These are phyloP conservation scores for Chelonus formosanus DNA, from an alignment of 2,888 invertebrate species.

Conservation along the genomic window DNA sequence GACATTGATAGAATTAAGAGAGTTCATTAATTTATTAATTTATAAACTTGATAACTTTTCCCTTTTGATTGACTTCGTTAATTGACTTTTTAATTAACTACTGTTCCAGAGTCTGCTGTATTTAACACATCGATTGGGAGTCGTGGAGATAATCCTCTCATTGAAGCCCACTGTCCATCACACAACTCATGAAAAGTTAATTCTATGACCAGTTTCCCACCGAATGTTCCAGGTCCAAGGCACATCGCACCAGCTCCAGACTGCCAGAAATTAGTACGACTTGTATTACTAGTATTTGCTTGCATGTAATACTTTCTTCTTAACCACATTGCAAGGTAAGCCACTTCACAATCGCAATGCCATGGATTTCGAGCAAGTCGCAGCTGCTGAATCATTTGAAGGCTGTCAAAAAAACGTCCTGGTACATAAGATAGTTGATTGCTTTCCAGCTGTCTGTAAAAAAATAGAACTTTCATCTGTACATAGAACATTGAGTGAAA, in stretches of 20 bases:
- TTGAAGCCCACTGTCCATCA: conserved; percentile 81
- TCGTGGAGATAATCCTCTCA: conserved; percentile 75
- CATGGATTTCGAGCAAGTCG: conserved; percentile 81
- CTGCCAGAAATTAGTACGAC: conserved; percentile 52
- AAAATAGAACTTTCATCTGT: background rate
- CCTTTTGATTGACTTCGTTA: background rate
- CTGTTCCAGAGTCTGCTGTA: too few species aligned
- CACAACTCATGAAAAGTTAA: conserved; percentile 79
- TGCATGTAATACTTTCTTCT: conserved; percentile 47
- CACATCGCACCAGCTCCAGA: conserved; percentile 66
- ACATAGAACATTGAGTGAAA: too few species aligned
- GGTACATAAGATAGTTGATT: conserved; percentile 78
- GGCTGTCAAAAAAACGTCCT: conserved; percentile 72
- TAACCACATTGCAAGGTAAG: conserved; percentile 75
- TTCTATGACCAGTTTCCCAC: conserved; percentile 74
- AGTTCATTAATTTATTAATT: too few species aligned
- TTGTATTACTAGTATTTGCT: conserved; percentile 8
- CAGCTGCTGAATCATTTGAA: conserved; percentile 72
- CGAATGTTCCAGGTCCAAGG: conserved; percentile 76
- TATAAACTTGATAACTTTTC: too few species aligned
- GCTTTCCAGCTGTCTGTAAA: conserved; percentile 76
- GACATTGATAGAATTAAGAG: too few species aligned
- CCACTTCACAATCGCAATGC: conserved; percentile 81
- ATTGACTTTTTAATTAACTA: background rate
- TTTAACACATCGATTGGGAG: conserved; percentile 66